Evolutionary conservation across 2,113 vertebrate genomes (phyloP), one percentile per base, ranked within the genome.

Genomic region (Bujurquina vittata): DNA sequence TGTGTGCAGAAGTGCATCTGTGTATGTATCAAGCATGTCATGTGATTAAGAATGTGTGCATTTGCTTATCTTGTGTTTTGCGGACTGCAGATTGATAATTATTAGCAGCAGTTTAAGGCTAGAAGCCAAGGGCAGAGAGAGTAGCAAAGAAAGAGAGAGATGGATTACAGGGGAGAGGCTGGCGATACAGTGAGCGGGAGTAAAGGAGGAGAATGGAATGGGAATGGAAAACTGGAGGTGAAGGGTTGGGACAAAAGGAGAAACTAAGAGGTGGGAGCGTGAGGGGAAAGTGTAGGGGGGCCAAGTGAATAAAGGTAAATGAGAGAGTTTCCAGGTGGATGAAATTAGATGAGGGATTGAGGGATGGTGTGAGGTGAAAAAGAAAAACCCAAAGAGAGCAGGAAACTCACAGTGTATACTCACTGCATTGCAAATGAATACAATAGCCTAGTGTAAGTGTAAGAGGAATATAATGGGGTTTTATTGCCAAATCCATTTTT

Each of bases 321-420:
- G 84, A 86, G 80, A 83, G 83, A 63, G 59, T 91, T 88, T 89
- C 61, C 12, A 77, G 62, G 73, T 80, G 76, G 63, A 69, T 87
- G 63, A 83, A 92, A 93, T 92, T 91, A 84, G 90, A 91, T 76
- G 83, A 90, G 86, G 86, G 91, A 93, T 83, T 46, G 49, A 87
- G 93, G 89, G 92, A 91, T 88, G 76, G 60, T 57, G 77, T 23
- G 18, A 79, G 54, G 85, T 72, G 26, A 84, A 79, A 82, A 79
- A 72, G 31, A 59, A 69, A 79, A 79, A 78, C 37, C 40, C 59
- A 5, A 49, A 78, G 46, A 75, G 49, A 31, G 59, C 55, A 18
- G 22, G 81, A 73, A 67, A 69, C 43, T 65, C 18, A 74, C 75
- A 75, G 60, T 76, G 26, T 54, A 2, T n/a, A 72, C 62, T 79